phyloP scores from a whole-genome alignment of 2,888 invertebrate genomes.

The Fragum whitleyi region DNA sequence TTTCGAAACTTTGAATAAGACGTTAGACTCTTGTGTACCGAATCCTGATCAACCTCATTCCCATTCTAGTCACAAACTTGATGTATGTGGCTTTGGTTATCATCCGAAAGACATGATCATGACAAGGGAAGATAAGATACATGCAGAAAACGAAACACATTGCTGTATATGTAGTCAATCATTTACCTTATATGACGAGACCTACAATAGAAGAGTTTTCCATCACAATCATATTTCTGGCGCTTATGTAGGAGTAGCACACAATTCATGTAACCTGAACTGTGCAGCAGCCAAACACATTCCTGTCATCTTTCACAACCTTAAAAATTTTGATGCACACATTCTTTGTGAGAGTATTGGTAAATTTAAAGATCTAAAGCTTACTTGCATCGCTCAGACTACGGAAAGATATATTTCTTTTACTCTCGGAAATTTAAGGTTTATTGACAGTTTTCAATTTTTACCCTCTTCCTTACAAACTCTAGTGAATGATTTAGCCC shows the following conservation, averaged over 20 bases:
- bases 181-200: neutral
- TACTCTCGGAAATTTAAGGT: slow-evolving; percentile 41
- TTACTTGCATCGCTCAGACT: slow-evolving; percentile 42
- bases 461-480: slow-evolving; percentile 34
- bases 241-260: slow-evolving; percentile 39
- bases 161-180: slow-evolving; percentile 26
- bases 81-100: slow-evolving; percentile 32
- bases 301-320: slow-evolving; percentile 46
- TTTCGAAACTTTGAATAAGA: slow-evolving; percentile 16
- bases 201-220: slow-evolving; percentile 11
- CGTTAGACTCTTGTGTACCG: slow-evolving; percentile 20
- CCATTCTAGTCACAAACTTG: slow-evolving; percentile 21
- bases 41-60: slow-evolving; percentile 7
- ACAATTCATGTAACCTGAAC: slow-evolving; percentile 39
- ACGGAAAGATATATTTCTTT: slow-evolving; percentile 48
- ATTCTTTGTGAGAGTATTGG: slow-evolving; percentile 25
- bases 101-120: slow-evolving; percentile 32
- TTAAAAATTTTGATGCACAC: slow-evolving; percentile 44
- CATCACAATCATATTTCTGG: slow-evolving; percentile 49
- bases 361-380: slow-evolving; percentile 32
- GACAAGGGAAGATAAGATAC: neutral
- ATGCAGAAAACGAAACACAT: slow-evolving; percentile 51
- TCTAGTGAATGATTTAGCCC: slow-evolving; percentile 38
- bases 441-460: slow-evolving; percentile 59
- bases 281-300: slow-evolving; percentile 35